A percentile compares a stretch with the other conserved stretches of the same genome.
phyloP scores from a whole-genome alignment of 2,797 vertebrate genomes.

The Hippopotamyrus pictus region DNA sequence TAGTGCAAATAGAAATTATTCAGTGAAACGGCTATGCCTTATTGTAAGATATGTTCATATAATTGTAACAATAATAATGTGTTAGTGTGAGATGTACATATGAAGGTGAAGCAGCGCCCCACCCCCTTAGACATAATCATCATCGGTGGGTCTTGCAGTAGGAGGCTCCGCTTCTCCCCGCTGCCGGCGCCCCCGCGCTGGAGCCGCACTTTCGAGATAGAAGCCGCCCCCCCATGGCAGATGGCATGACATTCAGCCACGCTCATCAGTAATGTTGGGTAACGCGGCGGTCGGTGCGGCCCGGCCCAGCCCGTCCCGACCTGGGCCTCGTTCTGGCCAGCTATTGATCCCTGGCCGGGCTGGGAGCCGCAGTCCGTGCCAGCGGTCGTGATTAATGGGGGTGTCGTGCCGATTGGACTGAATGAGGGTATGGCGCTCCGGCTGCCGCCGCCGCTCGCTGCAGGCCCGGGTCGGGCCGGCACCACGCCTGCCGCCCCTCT shows the following conservation, averaged over 20 bases:
- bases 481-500: constrained; percentile 53
- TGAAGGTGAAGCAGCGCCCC: background rate
- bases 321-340: constrained; percentile 55
- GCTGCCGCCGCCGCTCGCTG: constrained; percentile 75
- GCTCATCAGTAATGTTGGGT: constrained; percentile 28
- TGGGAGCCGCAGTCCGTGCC: constrained; percentile 87
- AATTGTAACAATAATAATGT: background rate
- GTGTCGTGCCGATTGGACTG: constrained; percentile 95
- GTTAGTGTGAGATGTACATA: background rate
- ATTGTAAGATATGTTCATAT: background rate
- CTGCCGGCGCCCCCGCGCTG: background rate
- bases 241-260: constrained; percentile 32
- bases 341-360: constrained; percentile 97
- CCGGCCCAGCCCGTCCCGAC: background rate
- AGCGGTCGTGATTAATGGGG: constrained; percentile 99
- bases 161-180: background rate
- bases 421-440: constrained; percentile 91
- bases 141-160: background rate
- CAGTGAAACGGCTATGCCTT: background rate
- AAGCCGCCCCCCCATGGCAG: constrained; percentile 27
- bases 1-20: background rate
- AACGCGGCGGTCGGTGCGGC: background rate
- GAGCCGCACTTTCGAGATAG: background rate
- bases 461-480: constrained; percentile 59
- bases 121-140: background rate